Evolutionary conservation across 2,797 vertebrate genomes (phyloP), one percentile per base, ranked within the genome.

Genomic region (Scomberomorus guttatus): DNA sequence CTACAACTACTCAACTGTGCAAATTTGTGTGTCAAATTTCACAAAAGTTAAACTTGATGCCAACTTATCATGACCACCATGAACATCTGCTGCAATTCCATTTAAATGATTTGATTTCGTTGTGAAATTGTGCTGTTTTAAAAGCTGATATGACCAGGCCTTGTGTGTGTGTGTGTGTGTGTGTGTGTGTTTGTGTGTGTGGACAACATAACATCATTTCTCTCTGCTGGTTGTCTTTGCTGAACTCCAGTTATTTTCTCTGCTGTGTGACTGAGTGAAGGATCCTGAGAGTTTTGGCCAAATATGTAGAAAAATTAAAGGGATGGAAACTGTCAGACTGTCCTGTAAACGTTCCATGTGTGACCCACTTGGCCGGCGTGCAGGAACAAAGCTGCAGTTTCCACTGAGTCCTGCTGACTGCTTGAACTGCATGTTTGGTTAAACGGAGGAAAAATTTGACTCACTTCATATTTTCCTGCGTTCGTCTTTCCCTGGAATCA

Each of bases 321-420:
- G 4, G 44, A 68, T 37, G 57, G 51, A 67, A 69, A 64, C 0
- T 18, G 29, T 32, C 27, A 1, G 20, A 32, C 2, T 13, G 51
- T 34, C 37, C 25, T 4, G 8, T 6, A 9, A 37, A 44, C 4
- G 24, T 10, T 22, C 7, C 62, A 25, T 42, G 18, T 65, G 59
- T 57, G 84, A 79, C 75, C 75, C 55, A 81, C 12, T 83, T 83
- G 80, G 84, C 70, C 52, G 15, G 0, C 6, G 2, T 5, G 15
- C 3, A 46, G 70, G 74, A 80, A 82, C 10, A 71, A 77, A 62
- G 76, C 59, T 66, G 77, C 44, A 48, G 32, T 82, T 82, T 82
- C 80, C 83, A 65, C 32, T 1, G 9, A 52, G 17, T 39, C 54
- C 59, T 27, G 73, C 69, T 58, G 68, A 37, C 32, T 34, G 32